Conservation (phyloP, 2,113 vertebrate genomes). For the Eptesicus fuscus region DNA sequence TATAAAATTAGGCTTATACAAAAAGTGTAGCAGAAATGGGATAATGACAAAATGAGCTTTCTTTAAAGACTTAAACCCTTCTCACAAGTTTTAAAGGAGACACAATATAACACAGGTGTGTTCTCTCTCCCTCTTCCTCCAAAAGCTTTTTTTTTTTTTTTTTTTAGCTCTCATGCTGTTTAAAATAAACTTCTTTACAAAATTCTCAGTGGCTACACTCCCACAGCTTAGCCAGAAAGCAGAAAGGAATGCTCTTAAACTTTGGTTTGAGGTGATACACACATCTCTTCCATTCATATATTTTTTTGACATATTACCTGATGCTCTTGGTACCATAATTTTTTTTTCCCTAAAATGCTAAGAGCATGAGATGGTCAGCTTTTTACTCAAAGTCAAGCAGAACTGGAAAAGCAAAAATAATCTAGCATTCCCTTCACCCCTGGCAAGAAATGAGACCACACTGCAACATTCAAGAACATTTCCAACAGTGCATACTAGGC, state of each 20-base stretch:
- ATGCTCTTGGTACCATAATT: not conserved
- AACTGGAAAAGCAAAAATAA: slow-evolving; percentile 6
- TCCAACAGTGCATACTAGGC: too few species aligned
- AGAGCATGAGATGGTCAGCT: not conserved
- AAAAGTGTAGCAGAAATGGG: not conserved
- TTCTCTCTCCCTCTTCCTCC: not conserved
- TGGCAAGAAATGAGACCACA: not conserved
- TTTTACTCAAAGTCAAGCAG: slow-evolving; percentile 13
- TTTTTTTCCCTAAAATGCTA: slow-evolving; percentile 35
- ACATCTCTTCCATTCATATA: slow-evolving; percentile 21
- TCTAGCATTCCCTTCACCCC: not conserved
- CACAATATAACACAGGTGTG: not conserved
- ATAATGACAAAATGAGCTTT: slow-evolving; percentile 21
- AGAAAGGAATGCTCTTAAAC: slow-evolving; percentile 33
- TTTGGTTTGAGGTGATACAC: slow-evolving; percentile 19
- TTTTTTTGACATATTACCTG: slow-evolving; percentile 35
- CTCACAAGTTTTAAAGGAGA: not conserved
- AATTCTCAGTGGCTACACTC: not conserved
- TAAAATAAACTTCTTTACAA: slow-evolving; percentile 33
- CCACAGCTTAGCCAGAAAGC: not conserved
- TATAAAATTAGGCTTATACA: not conserved
- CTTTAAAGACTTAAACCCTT: slow-evolving; percentile 18
- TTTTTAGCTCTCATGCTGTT: not conserved
- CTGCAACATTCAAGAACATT: not conserved
- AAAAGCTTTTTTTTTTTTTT: not conserved